phyloP scores from a whole-genome alignment of 1,140 invertebrate species.

The Drosophila nigromelanica region DNA sequence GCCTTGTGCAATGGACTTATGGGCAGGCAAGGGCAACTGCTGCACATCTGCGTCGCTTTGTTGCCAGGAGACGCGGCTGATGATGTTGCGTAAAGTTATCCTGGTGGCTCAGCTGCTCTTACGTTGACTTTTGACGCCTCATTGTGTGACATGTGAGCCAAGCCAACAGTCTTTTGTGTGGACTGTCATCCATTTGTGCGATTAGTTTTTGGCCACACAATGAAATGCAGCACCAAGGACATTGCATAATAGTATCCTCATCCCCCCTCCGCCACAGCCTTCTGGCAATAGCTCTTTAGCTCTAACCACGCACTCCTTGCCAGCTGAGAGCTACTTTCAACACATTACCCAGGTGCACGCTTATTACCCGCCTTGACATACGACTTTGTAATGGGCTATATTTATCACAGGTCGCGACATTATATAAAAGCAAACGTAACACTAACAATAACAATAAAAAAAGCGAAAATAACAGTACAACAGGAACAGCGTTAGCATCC shows the following conservation, averaged over 20 bases:
- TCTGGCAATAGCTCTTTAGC: neutral
- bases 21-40: too few relatives aligned
- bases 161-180: conserved; percentile 39
- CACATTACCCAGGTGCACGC: conserved; percentile 64
- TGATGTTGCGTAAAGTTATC: conserved; percentile 28
- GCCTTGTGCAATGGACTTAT: conserved; percentile 43
- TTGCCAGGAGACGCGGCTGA: conserved; percentile 15
- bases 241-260: conserved; percentile 47
- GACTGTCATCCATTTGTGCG: conserved; percentile 68
- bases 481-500: neutral
- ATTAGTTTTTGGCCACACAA: conserved; percentile 74
- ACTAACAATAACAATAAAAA: neutral
- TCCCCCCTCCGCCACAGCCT: neutral
- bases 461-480: neutral
- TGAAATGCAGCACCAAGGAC: conserved; percentile 59
- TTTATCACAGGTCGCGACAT: conserved; percentile 64
- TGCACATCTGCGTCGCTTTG: conserved; percentile 23
- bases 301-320: conserved; percentile 8
- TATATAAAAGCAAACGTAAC: conserved; percentile 10
- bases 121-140: conserved; percentile 40
- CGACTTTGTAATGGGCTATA: conserved; percentile 61
- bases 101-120: conserved; percentile 51
- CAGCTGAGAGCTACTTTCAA: conserved; percentile 37
- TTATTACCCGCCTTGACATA: conserved; percentile 51
- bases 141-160: conserved; percentile 38